These are phyloP conservation scores for Donacobius atricapilla DNA, from an alignment of 2,113 vertebrate genomes.

Conservation along the genomic window DNA sequence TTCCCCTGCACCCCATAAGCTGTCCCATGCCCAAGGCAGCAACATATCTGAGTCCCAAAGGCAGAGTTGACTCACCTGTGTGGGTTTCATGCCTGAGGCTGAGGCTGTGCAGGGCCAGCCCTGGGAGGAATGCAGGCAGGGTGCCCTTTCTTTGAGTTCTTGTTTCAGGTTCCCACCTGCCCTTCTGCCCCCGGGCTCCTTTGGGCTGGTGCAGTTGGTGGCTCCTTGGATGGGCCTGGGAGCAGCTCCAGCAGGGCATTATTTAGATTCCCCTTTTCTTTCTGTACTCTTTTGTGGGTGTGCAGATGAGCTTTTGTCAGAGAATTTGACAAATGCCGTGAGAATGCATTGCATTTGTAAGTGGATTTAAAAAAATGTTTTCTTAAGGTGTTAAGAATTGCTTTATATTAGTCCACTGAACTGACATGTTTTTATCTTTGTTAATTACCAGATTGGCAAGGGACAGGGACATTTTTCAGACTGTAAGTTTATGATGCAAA, in stretches of 20 bases:
- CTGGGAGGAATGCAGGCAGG: background rate
- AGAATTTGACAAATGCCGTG: background rate
- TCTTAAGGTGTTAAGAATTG: background rate
- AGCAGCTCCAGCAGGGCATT: background rate
- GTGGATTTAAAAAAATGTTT: background rate
- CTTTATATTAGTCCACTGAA: background rate
- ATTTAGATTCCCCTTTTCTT: background rate
- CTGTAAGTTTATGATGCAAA: background rate
- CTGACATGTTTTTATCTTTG: background rate
- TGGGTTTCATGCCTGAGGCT: background rate
- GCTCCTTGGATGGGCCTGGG: background rate
- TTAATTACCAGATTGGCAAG: background rate
- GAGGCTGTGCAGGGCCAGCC: background rate
- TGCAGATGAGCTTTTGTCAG: background rate
- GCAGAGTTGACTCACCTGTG: background rate
- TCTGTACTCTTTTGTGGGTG: background rate
- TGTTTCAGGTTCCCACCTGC: background rate
- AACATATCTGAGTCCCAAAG: background rate
- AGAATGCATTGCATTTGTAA: background rate
- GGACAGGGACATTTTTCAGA: background rate
- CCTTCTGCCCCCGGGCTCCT: background rate
- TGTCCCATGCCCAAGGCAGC: background rate
- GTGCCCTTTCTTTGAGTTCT: background rate
- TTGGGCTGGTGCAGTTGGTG: background rate
- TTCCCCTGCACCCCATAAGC: background rate